Conservation (phyloP, 2,888 invertebrate species). For the Drosophila picticornis region DNA sequence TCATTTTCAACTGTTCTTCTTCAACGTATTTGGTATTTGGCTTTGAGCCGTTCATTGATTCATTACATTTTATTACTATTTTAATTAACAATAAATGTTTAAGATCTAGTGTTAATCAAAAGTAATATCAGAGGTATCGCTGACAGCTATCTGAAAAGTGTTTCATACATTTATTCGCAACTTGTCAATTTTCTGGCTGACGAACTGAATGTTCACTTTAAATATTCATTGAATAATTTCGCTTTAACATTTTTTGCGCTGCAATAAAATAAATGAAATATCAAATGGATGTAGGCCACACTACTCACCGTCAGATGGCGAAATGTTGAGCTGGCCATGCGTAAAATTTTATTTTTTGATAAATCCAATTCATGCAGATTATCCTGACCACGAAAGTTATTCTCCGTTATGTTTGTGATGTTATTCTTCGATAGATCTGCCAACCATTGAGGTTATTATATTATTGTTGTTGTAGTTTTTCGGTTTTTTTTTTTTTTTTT, state of each 20-base stretch:
- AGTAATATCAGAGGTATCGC: neutral
- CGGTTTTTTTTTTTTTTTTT: conserved; percentile 10
- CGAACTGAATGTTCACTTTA: neutral
- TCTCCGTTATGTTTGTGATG: conserved; percentile 89
- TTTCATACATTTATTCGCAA: neutral
- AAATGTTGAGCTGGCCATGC: conserved; percentile 91
- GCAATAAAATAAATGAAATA: conserved; percentile 7
- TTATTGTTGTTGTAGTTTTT: neutral
- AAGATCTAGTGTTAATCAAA: neutral
- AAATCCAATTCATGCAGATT: conserved; percentile 90
- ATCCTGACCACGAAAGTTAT: conserved; percentile 92
- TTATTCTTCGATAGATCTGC: conserved; percentile 90
- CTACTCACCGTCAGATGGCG: conserved; percentile 87
- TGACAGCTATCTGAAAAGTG: neutral
- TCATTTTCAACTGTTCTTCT: neutral
- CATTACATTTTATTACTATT: neutral
- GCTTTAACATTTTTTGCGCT: neutral
- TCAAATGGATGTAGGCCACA: neutral
- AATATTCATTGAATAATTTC: conserved; percentile 4
- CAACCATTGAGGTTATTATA: conserved; percentile 11
- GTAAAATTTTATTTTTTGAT: conserved; percentile 90
- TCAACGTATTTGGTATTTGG: neutral
- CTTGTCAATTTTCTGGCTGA: neutral
- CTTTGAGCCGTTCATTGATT: neutral
- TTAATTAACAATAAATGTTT: neutral